These are phyloP conservation scores for Psettodes erumei DNA, from an alignment of 2,113 vertebrate species.

Conservation along the genomic window DNA sequence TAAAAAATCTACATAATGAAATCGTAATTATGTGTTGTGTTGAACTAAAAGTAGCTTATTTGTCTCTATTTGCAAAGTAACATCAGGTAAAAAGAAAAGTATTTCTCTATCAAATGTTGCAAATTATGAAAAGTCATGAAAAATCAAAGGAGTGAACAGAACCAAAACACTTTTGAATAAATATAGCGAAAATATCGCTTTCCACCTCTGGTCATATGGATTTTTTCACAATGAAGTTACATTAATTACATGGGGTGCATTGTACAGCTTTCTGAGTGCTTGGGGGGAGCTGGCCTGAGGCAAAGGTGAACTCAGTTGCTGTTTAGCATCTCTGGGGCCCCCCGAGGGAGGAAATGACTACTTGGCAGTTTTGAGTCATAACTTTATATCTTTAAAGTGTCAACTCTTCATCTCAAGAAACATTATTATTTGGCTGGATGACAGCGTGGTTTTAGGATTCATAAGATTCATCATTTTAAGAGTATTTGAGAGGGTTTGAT, in stretches of 20 bases:
- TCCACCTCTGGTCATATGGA: neutral
- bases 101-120: neutral
- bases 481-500: neutral
- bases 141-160: neutral
- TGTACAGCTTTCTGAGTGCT: neutral
- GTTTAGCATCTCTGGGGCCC: neutral
- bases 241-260: neutral
- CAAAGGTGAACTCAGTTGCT: conserved; percentile 11
- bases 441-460: conserved; percentile 1
- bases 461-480: no score
- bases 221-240: neutral
- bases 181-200: neutral
- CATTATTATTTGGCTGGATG: neutral
- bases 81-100: neutral
- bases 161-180: neutral
- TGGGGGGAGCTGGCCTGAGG: neutral
- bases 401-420: conserved; percentile 1
- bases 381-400: conserved; percentile 1
- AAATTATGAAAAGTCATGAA: neutral
- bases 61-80: no score
- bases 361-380: conserved; percentile 8
- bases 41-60: neutral
- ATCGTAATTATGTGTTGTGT: neutral
- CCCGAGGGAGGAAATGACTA: conserved; percentile 13
- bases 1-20: neutral